A percentile compares a stretch with the other conserved stretches of the same genome.
phyloP scores from a whole-genome alignment of 2,113 vertebrate species.

The Xerus inauris region DNA sequence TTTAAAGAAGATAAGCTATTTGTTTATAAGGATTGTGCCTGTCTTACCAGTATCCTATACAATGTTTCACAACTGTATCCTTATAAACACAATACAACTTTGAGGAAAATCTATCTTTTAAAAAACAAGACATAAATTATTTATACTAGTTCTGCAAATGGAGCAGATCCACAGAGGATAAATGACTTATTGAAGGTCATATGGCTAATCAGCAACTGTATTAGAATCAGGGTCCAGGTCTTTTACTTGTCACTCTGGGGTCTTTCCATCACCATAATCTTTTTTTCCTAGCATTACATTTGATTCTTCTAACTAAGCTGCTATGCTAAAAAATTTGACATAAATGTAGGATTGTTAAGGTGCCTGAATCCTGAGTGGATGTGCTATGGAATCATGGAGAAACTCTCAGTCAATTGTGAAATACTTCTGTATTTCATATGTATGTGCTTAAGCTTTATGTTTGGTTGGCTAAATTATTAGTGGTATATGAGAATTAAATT shows the following conservation, averaged over 20 bases:
- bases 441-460: neutral
- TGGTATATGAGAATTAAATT: neutral
- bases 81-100: neutral
- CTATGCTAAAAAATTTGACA: neutral
- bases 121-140: neutral
- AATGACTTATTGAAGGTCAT: neutral
- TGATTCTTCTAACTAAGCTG: neutral
- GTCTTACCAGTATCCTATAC: neutral
- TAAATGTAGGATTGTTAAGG: neutral
- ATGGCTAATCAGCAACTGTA: neutral
- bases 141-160: conserved; percentile 1
- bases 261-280: neutral
- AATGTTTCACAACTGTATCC: neutral
- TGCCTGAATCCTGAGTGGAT: neutral
- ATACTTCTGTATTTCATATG: neutral
- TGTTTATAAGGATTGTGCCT: neutral
- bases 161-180: neutral
- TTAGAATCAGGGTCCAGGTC: neutral
- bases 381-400: neutral
- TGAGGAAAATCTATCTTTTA: neutral
- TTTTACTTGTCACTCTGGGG: neutral
- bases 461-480: conserved; percentile 21
- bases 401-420: neutral
- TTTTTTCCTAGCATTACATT: neutral
- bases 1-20: neutral